phyloP scores from a whole-genome alignment of 2,888 invertebrate species.

The Atethmia centrago region DNA sequence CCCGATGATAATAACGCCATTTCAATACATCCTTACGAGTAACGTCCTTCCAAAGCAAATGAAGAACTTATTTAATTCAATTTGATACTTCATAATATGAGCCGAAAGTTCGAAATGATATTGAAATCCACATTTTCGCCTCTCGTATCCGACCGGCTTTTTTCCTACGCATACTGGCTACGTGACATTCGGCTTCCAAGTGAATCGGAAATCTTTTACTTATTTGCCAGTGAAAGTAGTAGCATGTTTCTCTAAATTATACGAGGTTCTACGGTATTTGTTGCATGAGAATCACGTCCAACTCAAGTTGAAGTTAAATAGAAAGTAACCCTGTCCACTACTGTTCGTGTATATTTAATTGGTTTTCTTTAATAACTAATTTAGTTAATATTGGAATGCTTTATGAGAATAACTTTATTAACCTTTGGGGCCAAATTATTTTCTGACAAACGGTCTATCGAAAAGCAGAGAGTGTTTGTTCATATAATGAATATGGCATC shows the following conservation, averaged over 20 bases:
- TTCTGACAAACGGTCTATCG: constrained; percentile 23
- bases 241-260: constrained; percentile 54
- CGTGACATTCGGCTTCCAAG: constrained; percentile 58
- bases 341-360: constrained; percentile 66
- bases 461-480: constrained; percentile 22
- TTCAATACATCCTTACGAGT: constrained; percentile 6
- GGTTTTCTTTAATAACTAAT: constrained; percentile 69
- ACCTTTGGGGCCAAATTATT: constrained; percentile 35
- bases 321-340: constrained; percentile 65
- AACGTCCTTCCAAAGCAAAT: constrained; percentile 10
- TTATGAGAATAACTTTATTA: constrained; percentile 52
- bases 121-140: constrained; percentile 37
- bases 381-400: constrained; percentile 46
- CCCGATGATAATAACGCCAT: neutral
- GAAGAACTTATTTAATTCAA: constrained; percentile 17
- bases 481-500: constrained; percentile 47
- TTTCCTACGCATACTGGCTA: constrained; percentile 58
- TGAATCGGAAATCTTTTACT: constrained; percentile 60
- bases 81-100: constrained; percentile 37
- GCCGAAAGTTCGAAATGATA: constrained; percentile 29
- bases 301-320: constrained; percentile 63
- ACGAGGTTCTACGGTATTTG: constrained; percentile 53
- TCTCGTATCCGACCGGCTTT: constrained; percentile 34
- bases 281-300: constrained; percentile 40
- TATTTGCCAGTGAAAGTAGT: constrained; percentile 66